A percentile compares a stretch with the other conserved stretches of the same genome.
These are phyloP conservation scores for Umimayanthus kanabou DNA, from an alignment of 92 coral and sea anemone genomes.

Conservation along the genomic window DNA sequence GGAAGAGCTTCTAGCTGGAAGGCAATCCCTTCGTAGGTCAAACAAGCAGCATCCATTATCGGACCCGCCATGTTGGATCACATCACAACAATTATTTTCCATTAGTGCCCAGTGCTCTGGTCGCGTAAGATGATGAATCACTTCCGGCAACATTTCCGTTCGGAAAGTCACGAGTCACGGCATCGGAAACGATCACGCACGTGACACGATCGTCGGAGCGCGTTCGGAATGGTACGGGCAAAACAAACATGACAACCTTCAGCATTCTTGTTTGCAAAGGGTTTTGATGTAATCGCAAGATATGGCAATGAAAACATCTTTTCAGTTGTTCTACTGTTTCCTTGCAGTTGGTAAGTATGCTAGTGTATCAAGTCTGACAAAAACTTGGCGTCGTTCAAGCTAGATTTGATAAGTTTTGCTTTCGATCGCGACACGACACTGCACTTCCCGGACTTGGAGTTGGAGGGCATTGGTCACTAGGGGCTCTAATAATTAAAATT, in stretches of 20 bases:
- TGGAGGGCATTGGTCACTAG: no score
- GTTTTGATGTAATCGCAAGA: background rate
- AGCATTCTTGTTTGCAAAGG: background rate
- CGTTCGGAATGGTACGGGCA: background rate
- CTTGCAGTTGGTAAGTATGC: constrained; percentile 10
- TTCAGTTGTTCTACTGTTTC: constrained; percentile 14
- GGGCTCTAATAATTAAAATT: no score
- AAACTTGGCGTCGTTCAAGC: background rate
- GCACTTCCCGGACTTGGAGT: no score
- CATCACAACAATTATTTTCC: constrained; percentile 9
- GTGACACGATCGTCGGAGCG: background rate
- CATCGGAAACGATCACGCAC: background rate
- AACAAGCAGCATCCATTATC: constrained; percentile 93
- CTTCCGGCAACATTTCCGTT: background rate
- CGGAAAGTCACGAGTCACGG: background rate
- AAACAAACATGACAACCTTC: background rate
- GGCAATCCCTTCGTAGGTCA: constrained; percentile 93
- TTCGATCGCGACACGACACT: no score
- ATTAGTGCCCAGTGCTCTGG: constrained; percentile 40
- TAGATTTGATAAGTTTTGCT: background rate
- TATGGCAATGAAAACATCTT: background rate
- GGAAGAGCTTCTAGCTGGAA: constrained; percentile 75
- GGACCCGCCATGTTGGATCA: constrained; percentile 83
- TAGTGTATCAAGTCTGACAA: background rate
- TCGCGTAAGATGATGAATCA: background rate